These are phyloP conservation scores for Thomomys bottae DNA, from an alignment of 2,113 vertebrate genomes.

Conservation along the genomic window DNA sequence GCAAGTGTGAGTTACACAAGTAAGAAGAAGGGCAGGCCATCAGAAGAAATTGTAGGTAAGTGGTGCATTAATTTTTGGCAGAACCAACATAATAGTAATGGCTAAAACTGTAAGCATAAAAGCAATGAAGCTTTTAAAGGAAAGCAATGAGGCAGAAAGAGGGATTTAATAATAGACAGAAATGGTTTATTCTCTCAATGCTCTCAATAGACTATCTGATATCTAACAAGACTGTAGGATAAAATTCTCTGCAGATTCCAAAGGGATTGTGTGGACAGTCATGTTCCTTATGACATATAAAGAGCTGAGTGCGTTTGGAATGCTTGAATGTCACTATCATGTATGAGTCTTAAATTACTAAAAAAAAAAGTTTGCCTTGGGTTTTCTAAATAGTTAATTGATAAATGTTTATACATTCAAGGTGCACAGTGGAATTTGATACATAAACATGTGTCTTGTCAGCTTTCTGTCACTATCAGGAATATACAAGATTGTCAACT, in stretches of 20 bases:
- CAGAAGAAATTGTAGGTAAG: not conserved
- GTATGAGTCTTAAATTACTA: constrained; percentile 7
- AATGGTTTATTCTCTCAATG: not conserved
- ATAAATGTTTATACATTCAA: not conserved
- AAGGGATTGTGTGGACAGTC: not conserved
- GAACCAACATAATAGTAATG: constrained; percentile 43
- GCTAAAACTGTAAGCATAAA: constrained; percentile 61
- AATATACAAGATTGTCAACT: not conserved
- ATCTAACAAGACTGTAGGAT: not conserved
- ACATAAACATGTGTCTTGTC: not conserved
- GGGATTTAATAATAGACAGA: constrained; percentile 42
- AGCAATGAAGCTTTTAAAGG: constrained; percentile 63
- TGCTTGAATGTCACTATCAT: not conserved
- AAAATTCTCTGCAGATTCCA: constrained; percentile 27
- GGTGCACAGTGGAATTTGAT: not conserved
- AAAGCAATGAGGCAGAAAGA: constrained; percentile 63
- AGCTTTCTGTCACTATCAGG: not conserved
- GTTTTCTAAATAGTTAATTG: not conserved
- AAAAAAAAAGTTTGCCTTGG: too few relatives aligned
- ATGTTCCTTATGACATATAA: not conserved
- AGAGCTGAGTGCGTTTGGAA: not conserved
- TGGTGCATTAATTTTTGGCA: constrained; percentile 58
- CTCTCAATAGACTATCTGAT: not conserved
- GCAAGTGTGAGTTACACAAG: not conserved
- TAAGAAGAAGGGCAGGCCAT: not conserved